Conservation (phyloP, 2,113 vertebrate species). For the Kobus ellipsiprymnus region DNA sequence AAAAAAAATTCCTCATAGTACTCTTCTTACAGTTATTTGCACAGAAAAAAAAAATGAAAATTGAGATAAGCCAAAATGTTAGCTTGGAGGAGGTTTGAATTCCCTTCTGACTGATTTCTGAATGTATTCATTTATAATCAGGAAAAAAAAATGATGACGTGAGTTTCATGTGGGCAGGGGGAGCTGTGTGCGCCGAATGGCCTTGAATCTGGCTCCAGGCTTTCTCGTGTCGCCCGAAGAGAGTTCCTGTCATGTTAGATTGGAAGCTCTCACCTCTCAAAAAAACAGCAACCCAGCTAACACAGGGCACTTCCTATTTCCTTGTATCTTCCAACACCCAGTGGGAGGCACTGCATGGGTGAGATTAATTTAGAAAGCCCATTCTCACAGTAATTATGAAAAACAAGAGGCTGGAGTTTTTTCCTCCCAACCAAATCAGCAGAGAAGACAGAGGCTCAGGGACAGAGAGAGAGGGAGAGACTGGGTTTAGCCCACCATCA, state of each 20-base stretch:
- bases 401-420: not conserved
- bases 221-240: not conserved
- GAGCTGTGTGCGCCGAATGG: not conserved
- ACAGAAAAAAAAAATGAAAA: not conserved
- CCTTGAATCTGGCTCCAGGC: not conserved
- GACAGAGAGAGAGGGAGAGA: too few species aligned
- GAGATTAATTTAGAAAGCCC: not conserved
- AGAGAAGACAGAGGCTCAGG: not conserved
- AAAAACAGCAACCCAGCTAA: too few species aligned
- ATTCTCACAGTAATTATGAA: not conserved
- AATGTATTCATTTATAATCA: not conserved
- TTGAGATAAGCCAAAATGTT: not conserved
- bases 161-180: not conserved
- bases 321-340: not conserved
- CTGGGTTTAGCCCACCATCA: not conserved
- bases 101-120: not conserved
- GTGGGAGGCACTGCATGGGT: not conserved
- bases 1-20: not conserved
- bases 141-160: not conserved
- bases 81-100: not conserved
- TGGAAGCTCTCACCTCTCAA: not conserved
- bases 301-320: accelerated
- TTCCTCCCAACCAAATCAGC: not conserved
- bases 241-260: not conserved
- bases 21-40: not conserved